These are phyloP conservation scores for Lutjanus campechanus DNA, from an alignment of 2,797 vertebrate genomes.

Conservation along the genomic window DNA sequence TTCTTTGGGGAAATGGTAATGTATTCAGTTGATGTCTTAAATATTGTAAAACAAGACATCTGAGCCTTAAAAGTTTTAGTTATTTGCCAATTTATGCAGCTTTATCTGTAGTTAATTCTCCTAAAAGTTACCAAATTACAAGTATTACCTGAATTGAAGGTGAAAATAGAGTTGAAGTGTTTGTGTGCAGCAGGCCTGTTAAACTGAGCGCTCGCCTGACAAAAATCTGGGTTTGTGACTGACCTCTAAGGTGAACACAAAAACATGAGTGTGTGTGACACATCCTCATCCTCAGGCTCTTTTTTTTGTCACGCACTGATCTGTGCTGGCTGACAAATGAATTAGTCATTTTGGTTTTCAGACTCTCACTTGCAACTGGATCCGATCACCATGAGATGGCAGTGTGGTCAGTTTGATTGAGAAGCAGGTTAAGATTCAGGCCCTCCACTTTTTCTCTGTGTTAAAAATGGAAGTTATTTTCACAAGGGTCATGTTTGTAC, in stretches of 20 bases:
- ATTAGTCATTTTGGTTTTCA: slow-evolving; percentile 28
- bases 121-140: neutral
- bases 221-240: neutral
- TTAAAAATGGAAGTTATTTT: slow-evolving; percentile 11
- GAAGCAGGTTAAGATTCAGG: neutral
- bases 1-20: neutral
- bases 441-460: neutral
- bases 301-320: slow-evolving; percentile 19
- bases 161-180: neutral
- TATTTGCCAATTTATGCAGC: neutral
- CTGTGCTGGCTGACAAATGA: slow-evolving; percentile 19
- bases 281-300: slow-evolving; percentile 4
- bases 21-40: neutral
- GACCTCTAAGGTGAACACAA: slow-evolving; percentile 24
- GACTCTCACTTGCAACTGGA: slow-evolving; percentile 43
- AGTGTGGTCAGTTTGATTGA: slow-evolving; percentile 61
- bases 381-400: slow-evolving; percentile 71
- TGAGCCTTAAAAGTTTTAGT: neutral
- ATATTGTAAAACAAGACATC: neutral
- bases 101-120: neutral
- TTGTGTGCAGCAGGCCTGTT: slow-evolving; percentile 7
- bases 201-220: neutral
- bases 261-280: slow-evolving; percentile 10
- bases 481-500: neutral
- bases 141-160: neutral